Base-by-base conservation (phyloP, 2,888 invertebrate genomes). In the Synergus japonicus region DNA sequence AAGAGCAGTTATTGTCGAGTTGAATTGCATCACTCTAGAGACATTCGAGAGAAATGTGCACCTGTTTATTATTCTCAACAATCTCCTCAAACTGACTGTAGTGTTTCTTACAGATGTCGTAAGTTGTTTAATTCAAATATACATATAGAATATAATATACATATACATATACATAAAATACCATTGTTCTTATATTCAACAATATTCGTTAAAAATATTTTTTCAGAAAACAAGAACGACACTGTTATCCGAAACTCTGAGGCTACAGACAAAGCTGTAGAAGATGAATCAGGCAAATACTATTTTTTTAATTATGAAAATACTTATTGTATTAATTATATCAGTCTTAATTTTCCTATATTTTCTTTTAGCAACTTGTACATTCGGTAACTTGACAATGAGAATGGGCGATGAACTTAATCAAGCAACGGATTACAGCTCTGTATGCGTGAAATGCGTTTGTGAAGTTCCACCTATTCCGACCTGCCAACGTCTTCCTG, bases 401-500 rank as follows among this genome's bases (percentile, higher is more conserved):
- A 60, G 82, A 1, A 1, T 84, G 2, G 90, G 87, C 0, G 90
- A 90, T 41, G 85, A 87, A 66, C 76, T 90, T 44, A 88, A 84
- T 73, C 83, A 87, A 79, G 79, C 79, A 3, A 86, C 87, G 1
- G 79, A 84, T 43, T 86, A 86, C 44, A 80, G 22, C 49, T 87
- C 88, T 2, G 81, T 78, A 4, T 90, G 90, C 76, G 67, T 88
- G 1, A 88, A 86, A 77, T 90, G 90, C 63, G 76, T 84, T 1
- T 90, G 90, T 82, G 89, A 90, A 41, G 87, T 90, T 0, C 89
- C 89, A 22, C 90, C 90, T 0, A 0, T 79, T 0, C 89, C 87
- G 0, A 90, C 90, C 10, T 90, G 90, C 60, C 85, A 83, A 78
- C 87, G 84, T 77, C 81, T 89, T 15, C 67, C 87, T 2, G 83